phyloP scores from a whole-genome alignment of 1,140 invertebrate genomes.

The Neocloeon triangulifer region DNA sequence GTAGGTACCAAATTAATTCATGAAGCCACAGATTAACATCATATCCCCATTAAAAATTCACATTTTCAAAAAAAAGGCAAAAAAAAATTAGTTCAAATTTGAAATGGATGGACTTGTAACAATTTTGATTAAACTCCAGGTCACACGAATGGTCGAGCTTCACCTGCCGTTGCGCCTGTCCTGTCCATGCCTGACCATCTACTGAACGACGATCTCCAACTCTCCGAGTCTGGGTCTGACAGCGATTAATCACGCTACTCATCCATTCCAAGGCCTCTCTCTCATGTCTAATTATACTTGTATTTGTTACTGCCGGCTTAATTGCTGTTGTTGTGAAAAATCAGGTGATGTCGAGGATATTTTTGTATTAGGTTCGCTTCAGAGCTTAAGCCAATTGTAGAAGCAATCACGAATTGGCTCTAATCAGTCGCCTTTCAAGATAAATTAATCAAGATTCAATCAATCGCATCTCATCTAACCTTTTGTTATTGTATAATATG shows the following conservation, averaged over 20 bases:
- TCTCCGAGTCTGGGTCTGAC: conserved; percentile 50
- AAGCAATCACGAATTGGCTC: too few relatives aligned
- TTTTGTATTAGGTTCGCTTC: conserved; percentile 2
- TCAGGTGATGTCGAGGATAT: too few relatives aligned
- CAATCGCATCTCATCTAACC: too few relatives aligned
- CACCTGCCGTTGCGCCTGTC: conserved; percentile 12
- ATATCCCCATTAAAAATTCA: neutral
- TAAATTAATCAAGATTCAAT: too few relatives aligned
- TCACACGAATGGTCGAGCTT: conserved; percentile 15
- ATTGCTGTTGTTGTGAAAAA: neutral
- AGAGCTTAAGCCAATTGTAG: too few relatives aligned
- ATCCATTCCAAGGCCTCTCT: too few relatives aligned
- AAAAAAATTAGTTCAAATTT: conserved; percentile 7
- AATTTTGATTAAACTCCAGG: conserved; percentile 14
- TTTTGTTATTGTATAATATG: too few relatives aligned
- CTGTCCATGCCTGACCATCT: conserved; percentile 28
- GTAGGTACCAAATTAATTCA: conserved; percentile 11
- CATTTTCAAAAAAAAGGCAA: conserved; percentile 9
- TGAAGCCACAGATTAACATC: too few relatives aligned
- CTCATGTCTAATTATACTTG: too few relatives aligned
- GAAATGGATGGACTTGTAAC: conserved; percentile 4
- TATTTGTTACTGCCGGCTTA: neutral
- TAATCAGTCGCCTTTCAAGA: too few relatives aligned
- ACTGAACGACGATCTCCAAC: conserved; percentile 47
- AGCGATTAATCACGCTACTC: conserved; percentile 17